Evolutionary conservation across 2,113 vertebrate species (phyloP).

Genomic region (Leptobrachium ailaonicum): DNA sequence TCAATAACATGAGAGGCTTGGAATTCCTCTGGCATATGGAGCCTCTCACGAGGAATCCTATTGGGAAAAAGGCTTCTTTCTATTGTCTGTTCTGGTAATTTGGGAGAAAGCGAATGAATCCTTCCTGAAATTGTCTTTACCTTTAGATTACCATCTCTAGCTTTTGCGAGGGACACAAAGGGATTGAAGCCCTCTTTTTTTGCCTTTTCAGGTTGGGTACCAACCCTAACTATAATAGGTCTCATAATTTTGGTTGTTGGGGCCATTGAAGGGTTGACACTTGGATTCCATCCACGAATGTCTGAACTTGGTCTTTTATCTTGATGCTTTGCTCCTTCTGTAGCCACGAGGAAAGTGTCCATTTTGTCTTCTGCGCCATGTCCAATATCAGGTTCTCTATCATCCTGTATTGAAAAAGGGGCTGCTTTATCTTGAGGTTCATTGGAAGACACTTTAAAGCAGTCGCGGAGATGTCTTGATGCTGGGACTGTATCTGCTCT

Average conservation of each 20-base stretch:
- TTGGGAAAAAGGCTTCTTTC: constrained; percentile 34
- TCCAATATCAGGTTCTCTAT: not conserved
- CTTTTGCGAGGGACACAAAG: constrained; percentile 36
- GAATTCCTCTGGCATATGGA: constrained; percentile 54
- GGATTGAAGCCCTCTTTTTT: constrained; percentile 37
- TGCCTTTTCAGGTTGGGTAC: constrained; percentile 37
- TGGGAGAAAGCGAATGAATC: constrained; percentile 41
- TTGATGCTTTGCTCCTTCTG: not conserved
- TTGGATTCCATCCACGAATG: constrained; percentile 50
- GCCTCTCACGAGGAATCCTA: not conserved
- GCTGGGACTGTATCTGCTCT: not conserved
- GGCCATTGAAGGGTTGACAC: constrained; percentile 41
- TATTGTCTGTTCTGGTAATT: constrained; percentile 54
- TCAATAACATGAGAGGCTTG: constrained; percentile 11
- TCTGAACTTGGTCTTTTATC: not conserved
- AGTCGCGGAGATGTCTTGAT: not conserved
- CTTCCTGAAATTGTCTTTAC: constrained; percentile 25
- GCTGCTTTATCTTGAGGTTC: not conserved
- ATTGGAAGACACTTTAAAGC: not conserved
- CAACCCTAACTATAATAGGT: constrained; percentile 16
- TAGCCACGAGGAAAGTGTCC: too few relatives aligned
- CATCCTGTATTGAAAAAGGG: not conserved
- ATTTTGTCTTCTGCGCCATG: not conserved
- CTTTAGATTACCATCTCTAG: fast-evolving
- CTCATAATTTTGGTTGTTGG: constrained; percentile 23